Evolutionary conservation across 2,888 invertebrate species (phyloP), one percentile per base, ranked within the genome.

Genomic region (Linnaemya tessellans): DNA sequence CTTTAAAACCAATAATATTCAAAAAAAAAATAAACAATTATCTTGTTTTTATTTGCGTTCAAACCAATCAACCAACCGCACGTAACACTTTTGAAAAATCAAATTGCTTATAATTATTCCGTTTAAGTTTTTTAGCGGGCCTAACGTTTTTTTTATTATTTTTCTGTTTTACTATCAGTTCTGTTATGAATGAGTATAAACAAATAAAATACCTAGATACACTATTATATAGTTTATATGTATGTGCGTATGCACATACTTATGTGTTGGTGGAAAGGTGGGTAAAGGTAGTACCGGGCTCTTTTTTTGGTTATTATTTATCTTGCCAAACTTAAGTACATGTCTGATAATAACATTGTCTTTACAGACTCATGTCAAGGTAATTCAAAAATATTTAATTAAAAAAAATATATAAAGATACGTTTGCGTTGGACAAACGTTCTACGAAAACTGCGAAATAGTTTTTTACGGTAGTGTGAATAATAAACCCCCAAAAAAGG

Each of bases 281-380:
- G 10, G 20, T 22, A 22, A 11, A 11, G 9, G 0, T 9, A 54
- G 11, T 11, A 54, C 9, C 11, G 51, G 22, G 51, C 51, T 54
- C n/a, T n/a, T n/a, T n/a, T n/a, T 11, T 54, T 54, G 0, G 22
- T 54, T 54, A 13, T 3, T 51, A 22, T 54, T 22, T 58, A 60
- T 60, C 18, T 60, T 35, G 4, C 15, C 8, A 60, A 35, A 60
- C 60, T 18, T 38, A 3, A 15, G 1, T 60, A 38, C 2, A 18
- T 60, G 38, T 18, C 38, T 60, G 60, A 60, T 60, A 60, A 60
- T 18, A n/a, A n/a, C n/a, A 60, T 60, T 60, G 9, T 35, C 60
- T 56, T 25, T 25, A 25, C 25, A 56, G 25, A 56, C 56, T 60
- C 25, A 25, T 58, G 70, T 43, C 58, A 58, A 71, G 30, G 43